A percentile compares a stretch with the other conserved stretches of the same genome.
Evolutionary conservation across 2,888 invertebrate species (phyloP).

Genomic region (Thera obeliscata): DNA sequence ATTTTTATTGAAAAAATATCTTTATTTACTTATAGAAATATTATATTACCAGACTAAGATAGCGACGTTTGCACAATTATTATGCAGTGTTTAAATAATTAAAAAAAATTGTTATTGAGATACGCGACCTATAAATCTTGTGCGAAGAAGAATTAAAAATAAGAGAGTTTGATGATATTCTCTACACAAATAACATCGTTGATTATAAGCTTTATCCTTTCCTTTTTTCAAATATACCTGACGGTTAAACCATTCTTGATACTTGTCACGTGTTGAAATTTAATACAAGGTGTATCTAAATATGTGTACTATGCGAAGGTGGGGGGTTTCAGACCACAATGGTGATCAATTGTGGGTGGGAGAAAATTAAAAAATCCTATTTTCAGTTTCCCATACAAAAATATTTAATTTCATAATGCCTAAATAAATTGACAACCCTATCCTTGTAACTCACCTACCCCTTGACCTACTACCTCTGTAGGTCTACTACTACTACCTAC

Average conservation of each 20-base stretch:
- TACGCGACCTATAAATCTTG: background rate
- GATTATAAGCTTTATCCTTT: background rate
- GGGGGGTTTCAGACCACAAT: no score
- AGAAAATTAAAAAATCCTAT: no score
- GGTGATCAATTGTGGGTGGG: no score
- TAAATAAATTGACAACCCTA: no score
- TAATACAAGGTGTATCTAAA: no score
- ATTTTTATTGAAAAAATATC: slow-evolving; percentile 5
- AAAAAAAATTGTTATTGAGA: background rate
- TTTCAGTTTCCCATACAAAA: no score
- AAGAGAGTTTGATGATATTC: background rate
- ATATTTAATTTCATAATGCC: no score
- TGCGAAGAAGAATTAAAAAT: background rate
- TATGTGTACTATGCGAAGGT: no score
- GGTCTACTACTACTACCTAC: no score
- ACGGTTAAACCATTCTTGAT: no score
- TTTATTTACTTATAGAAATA: background rate
- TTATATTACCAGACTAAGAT: background rate
- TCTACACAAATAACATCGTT: background rate
- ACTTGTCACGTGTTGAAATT: background rate
- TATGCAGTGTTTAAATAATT: slow-evolving; percentile 1
- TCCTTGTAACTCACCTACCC: no score
- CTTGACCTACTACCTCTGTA: no score
- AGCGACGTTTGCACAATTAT: background rate
- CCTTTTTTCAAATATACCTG: background rate